Conservation (phyloP, 92 coral and sea anemone species). For the Heliopora coerulea region DNA sequence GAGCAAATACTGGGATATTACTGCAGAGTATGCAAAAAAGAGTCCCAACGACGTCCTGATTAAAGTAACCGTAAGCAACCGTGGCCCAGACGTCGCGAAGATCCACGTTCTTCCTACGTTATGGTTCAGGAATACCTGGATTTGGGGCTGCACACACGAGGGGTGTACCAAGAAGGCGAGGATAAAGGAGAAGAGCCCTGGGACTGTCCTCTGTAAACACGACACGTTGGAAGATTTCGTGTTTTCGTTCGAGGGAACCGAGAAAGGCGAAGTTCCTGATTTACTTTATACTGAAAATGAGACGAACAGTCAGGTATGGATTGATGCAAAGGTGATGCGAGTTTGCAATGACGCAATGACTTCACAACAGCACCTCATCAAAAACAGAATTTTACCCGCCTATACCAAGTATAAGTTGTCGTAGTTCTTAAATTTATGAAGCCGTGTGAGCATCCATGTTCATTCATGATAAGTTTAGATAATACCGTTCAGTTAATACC, state of each 20-base stretch:
- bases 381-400: no score
- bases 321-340: no score
- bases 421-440: no score
- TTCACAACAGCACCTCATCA: no score
- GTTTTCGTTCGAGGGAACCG: conserved; percentile 76
- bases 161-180: conserved; percentile 86
- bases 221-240: conserved; percentile 77
- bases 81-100: conserved; percentile 80
- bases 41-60: conserved; percentile 87
- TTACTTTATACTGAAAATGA: conserved; percentile 95
- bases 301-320: conserved; percentile 73
- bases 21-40: conserved; percentile 93
- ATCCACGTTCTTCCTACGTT: conserved; percentile 89
- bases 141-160: conserved; percentile 99
- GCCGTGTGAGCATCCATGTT: no score
- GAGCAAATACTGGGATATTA: conserved; percentile 85
- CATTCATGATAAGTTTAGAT: no score
- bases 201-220: conserved; percentile 76
- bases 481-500: no score
- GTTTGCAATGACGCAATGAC: no score
- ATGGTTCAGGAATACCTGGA: conserved; percentile 98
- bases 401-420: no score
- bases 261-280: conserved; percentile 61
- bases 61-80: conserved; percentile 81
- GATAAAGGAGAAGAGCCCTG: conserved; percentile 59